Percentiles rank a stretch among this genome's conserved stretches.
Conservation (phyloP, 2,113 vertebrate genomes). For the Piaya cayana region DNA sequence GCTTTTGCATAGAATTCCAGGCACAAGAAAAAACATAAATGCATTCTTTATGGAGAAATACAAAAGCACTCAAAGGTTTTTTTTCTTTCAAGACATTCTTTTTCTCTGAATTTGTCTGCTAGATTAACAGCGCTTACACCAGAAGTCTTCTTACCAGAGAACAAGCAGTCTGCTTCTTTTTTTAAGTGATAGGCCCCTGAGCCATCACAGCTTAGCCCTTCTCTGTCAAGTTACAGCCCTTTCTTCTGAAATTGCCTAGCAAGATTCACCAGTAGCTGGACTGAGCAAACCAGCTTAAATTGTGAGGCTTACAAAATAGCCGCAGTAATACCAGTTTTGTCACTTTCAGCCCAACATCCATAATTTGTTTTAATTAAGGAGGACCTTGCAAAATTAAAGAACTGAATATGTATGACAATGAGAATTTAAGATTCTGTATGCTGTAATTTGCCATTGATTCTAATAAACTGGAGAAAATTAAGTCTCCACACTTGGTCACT, state of each 20-base stretch:
- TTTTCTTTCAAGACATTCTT: not conserved
- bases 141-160: not conserved
- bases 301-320: not conserved
- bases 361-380: not conserved
- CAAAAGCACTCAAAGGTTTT: not conserved
- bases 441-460: not conserved
- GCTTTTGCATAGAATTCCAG: not conserved
- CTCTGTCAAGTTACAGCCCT: not conserved
- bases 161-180: not conserved
- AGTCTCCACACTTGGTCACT: not conserved
- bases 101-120: not conserved
- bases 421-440: not conserved
- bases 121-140: not conserved
- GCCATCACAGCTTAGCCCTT: not conserved
- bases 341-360: not conserved
- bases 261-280: not conserved
- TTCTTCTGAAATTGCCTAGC: conserved; percentile 17
- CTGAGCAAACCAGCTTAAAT: not conserved
- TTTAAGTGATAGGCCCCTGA: not conserved
- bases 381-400: conserved; percentile 4
- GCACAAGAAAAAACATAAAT: not conserved
- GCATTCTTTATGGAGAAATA: not conserved
- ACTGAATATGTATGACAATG: not conserved
- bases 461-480: not conserved
- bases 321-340: not conserved